Evolutionary conservation across 2,113 vertebrate genomes (phyloP).

Genomic region (Gymnarchus niloticus): DNA sequence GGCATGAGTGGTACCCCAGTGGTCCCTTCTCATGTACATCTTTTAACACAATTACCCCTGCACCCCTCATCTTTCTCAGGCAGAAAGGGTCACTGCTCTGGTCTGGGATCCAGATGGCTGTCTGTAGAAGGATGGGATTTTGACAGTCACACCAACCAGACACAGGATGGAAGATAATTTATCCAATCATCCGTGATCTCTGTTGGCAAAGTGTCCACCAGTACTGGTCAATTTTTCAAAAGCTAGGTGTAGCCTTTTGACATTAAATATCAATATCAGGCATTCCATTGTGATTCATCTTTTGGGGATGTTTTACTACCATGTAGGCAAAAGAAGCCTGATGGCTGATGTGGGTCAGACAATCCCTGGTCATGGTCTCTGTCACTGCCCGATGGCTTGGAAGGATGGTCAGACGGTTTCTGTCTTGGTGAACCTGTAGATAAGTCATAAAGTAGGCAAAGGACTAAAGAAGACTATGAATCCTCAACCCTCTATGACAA

Average conservation of each 20-base stretch:
- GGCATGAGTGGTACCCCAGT: background rate
- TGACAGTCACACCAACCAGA: conserved; percentile 32
- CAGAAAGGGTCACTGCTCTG: conserved; percentile 13
- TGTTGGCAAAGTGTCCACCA: conserved; percentile 27
- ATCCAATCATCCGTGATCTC: conserved; percentile 25
- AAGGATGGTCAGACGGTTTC: conserved; percentile 37
- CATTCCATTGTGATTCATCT: background rate
- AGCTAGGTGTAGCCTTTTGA: background rate
- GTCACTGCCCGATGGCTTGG: conserved; percentile 39
- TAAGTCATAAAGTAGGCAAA: background rate
- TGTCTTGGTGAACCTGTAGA: conserved; percentile 13
- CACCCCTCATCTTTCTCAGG: background rate
- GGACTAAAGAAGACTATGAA: background rate
- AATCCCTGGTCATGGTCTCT: conserved; percentile 57
- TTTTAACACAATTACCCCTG: background rate
- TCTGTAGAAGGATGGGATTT: conserved; percentile 12
- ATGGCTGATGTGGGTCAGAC: conserved; percentile 46
- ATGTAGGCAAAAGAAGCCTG: conserved; percentile 15
- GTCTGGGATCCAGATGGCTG: conserved; percentile 28
- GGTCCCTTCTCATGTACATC: background rate
- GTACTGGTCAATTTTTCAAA: conserved; percentile 26
- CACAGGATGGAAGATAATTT: conserved; percentile 34
- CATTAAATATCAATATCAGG: conserved; percentile 19
- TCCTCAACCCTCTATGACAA: background rate
- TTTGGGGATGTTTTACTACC: conserved; percentile 19